These are phyloP conservation scores for Pipistrellus pipistrellus DNA, from an alignment of 2,797 vertebrate species.

Conservation along the genomic window DNA sequence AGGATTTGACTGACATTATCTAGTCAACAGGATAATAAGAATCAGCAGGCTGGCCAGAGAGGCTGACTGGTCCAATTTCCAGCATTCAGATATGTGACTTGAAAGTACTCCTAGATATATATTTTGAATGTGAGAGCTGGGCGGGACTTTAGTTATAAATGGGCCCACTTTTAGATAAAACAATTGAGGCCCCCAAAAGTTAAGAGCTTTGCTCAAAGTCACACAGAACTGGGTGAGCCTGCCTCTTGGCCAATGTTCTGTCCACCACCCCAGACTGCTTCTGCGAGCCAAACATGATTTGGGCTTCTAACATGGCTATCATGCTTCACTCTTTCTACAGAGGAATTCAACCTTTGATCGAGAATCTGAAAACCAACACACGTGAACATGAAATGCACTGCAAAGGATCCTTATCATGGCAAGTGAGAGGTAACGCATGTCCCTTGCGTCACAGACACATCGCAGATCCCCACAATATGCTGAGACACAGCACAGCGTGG, in stretches of 20 bases:
- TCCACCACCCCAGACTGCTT: background rate
- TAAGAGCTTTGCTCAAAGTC: background rate
- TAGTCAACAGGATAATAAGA: background rate
- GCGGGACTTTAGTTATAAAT: background rate
- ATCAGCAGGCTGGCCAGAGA: background rate
- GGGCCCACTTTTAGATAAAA: conserved; percentile 43
- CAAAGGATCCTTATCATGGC: background rate
- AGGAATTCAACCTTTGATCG: background rate
- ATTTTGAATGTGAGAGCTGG: background rate
- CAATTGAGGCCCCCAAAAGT: background rate
- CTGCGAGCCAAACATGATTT: background rate
- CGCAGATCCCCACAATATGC: background rate
- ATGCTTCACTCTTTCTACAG: background rate
- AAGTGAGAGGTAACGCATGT: background rate
- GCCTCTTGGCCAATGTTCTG: background rate
- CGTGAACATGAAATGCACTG: conserved; percentile 9
- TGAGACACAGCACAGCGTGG: background rate
- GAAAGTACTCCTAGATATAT: background rate
- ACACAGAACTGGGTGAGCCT: background rate
- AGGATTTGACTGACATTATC: background rate
- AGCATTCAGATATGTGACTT: background rate
- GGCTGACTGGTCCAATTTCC: background rate
- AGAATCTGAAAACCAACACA: conserved; percentile 43
- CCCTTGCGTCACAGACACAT: background rate
- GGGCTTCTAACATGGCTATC: background rate